A percentile compares a stretch with the other conserved stretches of the same genome.
Conservation (phyloP, 1,140 invertebrate species). For the Drosophila burlai region DNA sequence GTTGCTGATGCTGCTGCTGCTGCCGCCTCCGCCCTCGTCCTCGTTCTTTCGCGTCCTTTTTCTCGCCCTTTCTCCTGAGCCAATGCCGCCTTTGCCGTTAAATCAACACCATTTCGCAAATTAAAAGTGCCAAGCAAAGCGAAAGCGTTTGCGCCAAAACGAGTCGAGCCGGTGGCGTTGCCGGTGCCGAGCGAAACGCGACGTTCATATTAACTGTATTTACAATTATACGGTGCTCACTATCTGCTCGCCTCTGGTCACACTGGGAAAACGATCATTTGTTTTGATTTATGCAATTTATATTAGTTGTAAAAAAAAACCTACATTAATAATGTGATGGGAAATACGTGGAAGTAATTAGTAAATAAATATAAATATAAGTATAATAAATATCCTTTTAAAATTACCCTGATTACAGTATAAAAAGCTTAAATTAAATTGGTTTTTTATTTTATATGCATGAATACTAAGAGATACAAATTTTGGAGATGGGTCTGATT, state of each 20-base stretch:
- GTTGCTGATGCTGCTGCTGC: constrained; percentile 18
- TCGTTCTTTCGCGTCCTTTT: constrained; percentile 15
- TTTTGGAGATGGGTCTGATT: not conserved
- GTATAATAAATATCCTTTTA: no score
- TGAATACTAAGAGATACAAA: not conserved
- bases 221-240: constrained; percentile 74
- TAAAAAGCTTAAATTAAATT: not conserved
- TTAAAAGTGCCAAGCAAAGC: constrained; percentile 79
- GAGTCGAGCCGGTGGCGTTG: constrained; percentile 7
- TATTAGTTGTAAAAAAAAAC: not conserved
- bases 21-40: not conserved
- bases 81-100: constrained; percentile 64
- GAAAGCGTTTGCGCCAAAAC: constrained; percentile 38
- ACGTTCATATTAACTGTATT: constrained; percentile 80
- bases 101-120: constrained; percentile 84
- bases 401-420: not conserved
- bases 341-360: not conserved
- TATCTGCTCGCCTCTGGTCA: constrained; percentile 26
- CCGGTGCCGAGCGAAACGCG: not conserved
- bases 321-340: not conserved
- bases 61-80: constrained; percentile 8
- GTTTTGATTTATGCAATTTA: not conserved
- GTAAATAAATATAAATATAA: no score
- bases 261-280: constrained; percentile 4
- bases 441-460: not conserved